Evolutionary conservation across 2,113 vertebrate species (phyloP).

Genomic region (Erythrocercus mccallii): DNA sequence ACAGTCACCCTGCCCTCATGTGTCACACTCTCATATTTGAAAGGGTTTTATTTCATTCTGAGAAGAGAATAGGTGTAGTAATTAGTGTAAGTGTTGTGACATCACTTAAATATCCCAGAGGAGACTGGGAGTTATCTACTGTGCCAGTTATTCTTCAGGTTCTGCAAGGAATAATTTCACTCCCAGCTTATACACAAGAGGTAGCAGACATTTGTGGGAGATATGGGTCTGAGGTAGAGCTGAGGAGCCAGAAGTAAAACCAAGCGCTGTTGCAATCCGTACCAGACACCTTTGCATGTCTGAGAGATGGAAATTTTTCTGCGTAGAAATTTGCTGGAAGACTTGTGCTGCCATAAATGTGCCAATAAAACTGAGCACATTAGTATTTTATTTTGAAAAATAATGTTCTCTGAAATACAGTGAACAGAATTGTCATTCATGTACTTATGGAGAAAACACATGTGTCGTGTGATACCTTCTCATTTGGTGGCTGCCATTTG

Average conservation of each 20-base stretch:
- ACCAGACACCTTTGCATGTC: not conserved
- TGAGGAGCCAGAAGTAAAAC: not conserved
- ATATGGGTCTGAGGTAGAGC: not conserved
- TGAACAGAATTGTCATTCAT: not conserved
- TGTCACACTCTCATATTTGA: not conserved
- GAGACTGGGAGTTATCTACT: not conserved
- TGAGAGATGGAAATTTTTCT: not conserved
- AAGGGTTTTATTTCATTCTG: not conserved
- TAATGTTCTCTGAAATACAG: not conserved
- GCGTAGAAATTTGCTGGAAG: not conserved
- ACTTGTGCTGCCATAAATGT: not conserved
- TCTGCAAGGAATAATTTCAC: not conserved
- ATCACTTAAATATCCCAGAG: not conserved
- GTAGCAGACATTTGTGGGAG: not conserved
- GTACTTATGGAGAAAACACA: not conserved
- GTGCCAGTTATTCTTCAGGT: not conserved
- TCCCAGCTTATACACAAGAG: not conserved
- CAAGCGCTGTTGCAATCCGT: fast-evolving
- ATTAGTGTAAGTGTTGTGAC: not conserved
- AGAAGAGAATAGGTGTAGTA: not conserved
- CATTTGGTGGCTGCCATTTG: not conserved
- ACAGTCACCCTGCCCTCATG: not conserved
- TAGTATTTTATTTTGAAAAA: not conserved
- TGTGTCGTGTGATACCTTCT: not conserved
- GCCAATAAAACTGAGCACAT: not conserved